Base-by-base conservation (phyloP, 2,113 vertebrate genomes). In the Gavia stellata region DNA sequence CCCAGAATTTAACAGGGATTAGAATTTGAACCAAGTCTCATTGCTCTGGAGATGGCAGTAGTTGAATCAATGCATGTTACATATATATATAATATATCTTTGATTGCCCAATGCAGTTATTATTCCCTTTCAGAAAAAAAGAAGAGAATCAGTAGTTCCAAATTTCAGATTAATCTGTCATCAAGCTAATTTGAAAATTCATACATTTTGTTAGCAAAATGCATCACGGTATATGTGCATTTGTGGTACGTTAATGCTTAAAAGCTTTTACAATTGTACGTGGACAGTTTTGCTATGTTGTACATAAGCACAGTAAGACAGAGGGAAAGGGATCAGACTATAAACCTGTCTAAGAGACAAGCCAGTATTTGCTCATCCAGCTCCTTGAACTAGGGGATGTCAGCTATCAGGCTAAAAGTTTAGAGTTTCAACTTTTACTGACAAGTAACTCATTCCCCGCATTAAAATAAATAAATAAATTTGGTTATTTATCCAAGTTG, bases 191-290 rank as follows among this genome's bases (percentile, higher is more conserved):
- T 8, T 53, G 47, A 80, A 84, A 84, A 84, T 33, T n/a, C 18
- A 62, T 31, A 40, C 7, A 20, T 44, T 45, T 86, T 63, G 17
- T 28, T 67, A 75, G 45, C 34, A 14, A 77, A 65, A 4, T 26
- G 9, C 14, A 87, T 44, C 25, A 34, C 0, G 0, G 15, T 28
- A 38, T 19, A 38, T 1, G 4, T 8, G 12, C 16, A 52, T 65
- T 26, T 73, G 33, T n/a, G 81, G 6, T 59, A 55, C 12, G 16
- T 25, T 56, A 81, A 65, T 10, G 18, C 9, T 56, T 61, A 61
- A 49, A 84, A 47, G 45, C 3, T 59, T 73, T 45, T 42, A 0
- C 14, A 83, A 63, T 7, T 71, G n/a, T 10, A 55, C 0, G 0
- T 14, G 24, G 53, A 47, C 33, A 65, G 38, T 19, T 86, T 63